A percentile compares a stretch with the other conserved stretches of the same genome.
phyloP scores from a whole-genome alignment of 2,888 invertebrate genomes.

The Danaus chrysippus region DNA sequence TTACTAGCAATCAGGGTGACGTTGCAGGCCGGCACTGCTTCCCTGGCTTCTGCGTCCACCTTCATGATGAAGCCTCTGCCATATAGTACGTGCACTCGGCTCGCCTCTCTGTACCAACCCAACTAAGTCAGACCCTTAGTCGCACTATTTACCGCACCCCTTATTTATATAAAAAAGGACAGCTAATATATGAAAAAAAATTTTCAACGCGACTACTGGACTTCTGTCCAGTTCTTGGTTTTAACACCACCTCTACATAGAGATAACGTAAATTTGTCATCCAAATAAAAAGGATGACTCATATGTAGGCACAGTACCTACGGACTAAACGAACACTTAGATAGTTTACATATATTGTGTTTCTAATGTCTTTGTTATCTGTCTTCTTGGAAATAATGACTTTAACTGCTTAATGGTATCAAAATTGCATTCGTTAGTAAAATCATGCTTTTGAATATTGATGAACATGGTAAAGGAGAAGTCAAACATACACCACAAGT shows the following conservation, averaged over 20 bases:
- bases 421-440: slow-evolving; percentile 18
- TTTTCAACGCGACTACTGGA: not conserved
- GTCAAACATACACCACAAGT: slow-evolving; percentile 15
- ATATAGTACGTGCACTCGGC: slow-evolving; percentile 37
- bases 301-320: not conserved
- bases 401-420: slow-evolving; percentile 7
- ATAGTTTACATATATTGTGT: not conserved
- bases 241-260: not conserved
- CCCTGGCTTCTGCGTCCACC: slow-evolving; percentile 53
- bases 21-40: slow-evolving; percentile 52
- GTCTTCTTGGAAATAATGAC: not conserved
- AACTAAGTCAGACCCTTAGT: slow-evolving; percentile 24
- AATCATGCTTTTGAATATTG: slow-evolving; percentile 22
- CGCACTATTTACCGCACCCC: not conserved
- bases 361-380: not conserved
- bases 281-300: slow-evolving; percentile 5
- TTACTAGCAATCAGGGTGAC: slow-evolving; percentile 61
- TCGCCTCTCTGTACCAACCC: slow-evolving; percentile 32
- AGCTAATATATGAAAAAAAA: not conserved
- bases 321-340: not conserved
- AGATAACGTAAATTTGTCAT: slow-evolving; percentile 3
- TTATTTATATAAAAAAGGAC: not conserved
- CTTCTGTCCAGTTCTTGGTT: not conserved
- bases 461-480: slow-evolving; percentile 10
- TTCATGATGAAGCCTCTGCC: slow-evolving; percentile 39